Evolutionary conservation across 2,113 vertebrate species (phyloP), one percentile per base, ranked within the genome.

Genomic region (Raja brachyura): DNA sequence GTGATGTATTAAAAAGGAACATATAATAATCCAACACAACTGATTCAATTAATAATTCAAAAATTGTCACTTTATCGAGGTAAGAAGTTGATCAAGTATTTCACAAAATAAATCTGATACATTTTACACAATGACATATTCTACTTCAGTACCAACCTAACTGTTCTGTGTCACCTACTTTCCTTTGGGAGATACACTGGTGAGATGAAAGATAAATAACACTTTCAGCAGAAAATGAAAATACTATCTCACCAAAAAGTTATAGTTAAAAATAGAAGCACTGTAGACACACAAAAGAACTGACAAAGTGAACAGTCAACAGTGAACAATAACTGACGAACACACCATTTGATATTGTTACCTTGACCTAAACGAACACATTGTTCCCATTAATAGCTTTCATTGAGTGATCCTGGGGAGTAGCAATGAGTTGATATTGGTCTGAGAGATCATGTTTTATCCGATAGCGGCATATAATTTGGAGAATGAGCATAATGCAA

Each of bases 141-240:
- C 56, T 61, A 86, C 28, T 61, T 61, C 54, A 5, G 11, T n/a
- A 31, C 11, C 13, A 81, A 81, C 61, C 18, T 54, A 54, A 83
- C 48, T 8, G 20, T 83, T 83, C 48, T 61, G 3, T 59, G 48
- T 48, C 56, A 59, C 54, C 61, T 86, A 22, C 11, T 61, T 86
- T 86, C 56, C 54, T 86, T 5, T 85, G 54, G 54, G 81, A 61
- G 4, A 25, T n/a, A 56, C 25, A 61, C 22, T 61, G 22, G 56
- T 86, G 81, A 11, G 25, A 86, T 86, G 59, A 10, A 86, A 81
- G 78, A 81, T 25, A 54, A 79, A 61, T 86, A 4, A 59, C 81
- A 59, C 81, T 86, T 48, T 86, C 56, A 86, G 81, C 59, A 86
- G 16, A 86, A 85, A 86, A 59, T 85, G 56, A 86, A 86, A 61